These are phyloP conservation scores for Drosophila paucipuncta DNA, from an alignment of 2,888 invertebrate species.

Conservation along the genomic window DNA sequence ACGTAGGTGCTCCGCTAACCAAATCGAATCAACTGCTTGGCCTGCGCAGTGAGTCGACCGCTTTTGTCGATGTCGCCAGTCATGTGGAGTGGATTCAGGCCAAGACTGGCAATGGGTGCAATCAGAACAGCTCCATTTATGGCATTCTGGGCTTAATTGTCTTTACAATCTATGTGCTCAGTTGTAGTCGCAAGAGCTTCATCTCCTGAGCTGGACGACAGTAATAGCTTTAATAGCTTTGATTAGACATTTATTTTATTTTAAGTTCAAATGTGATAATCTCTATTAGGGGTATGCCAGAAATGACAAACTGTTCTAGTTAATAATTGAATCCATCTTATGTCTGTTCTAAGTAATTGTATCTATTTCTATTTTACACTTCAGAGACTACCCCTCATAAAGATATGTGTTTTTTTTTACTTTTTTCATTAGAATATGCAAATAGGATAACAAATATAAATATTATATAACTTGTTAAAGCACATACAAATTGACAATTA, in stretches of 20 bases:
- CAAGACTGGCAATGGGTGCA: constrained; percentile 67
- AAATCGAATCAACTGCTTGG: constrained; percentile 48
- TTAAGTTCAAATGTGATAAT: constrained; percentile 24
- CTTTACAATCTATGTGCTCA: constrained; percentile 74
- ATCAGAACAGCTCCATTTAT: constrained; percentile 82
- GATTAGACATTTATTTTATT: background rate
- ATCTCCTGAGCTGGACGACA: constrained; percentile 3
- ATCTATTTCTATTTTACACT: background rate
- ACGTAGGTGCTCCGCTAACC: constrained; percentile 63
- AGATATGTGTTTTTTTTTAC: background rate
- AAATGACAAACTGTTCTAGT: background rate
- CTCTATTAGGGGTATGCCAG: constrained; percentile 36
- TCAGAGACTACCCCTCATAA: background rate
- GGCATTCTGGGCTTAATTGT: constrained; percentile 75
- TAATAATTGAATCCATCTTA: background rate
- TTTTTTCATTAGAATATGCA: constrained; percentile 5
- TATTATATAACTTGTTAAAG: background rate
- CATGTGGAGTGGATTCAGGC: constrained; percentile 74
- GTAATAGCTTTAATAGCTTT: background rate
- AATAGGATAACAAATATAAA: constrained; percentile 13
- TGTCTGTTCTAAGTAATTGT: background rate
- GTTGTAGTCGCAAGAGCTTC: constrained; percentile 54
- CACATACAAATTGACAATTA: background rate
- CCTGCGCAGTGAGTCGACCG: constrained; percentile 38
- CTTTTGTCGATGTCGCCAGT: constrained; percentile 53